These are phyloP conservation scores for Fratercula arctica DNA, from an alignment of 2,797 vertebrate species.

Conservation along the genomic window DNA sequence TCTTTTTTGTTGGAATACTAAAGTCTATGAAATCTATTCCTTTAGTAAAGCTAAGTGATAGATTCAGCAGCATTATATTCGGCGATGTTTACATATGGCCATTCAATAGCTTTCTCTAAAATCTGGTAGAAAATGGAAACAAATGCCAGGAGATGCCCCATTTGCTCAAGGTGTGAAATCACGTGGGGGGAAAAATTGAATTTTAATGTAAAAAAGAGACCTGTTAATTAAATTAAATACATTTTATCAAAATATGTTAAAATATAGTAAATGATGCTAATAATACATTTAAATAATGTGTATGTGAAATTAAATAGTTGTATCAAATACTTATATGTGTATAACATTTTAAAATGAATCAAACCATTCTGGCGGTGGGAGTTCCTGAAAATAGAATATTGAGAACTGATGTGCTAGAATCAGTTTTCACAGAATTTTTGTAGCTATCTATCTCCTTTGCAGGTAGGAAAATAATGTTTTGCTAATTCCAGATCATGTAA, in stretches of 20 bases:
- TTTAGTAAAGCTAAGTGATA: background rate
- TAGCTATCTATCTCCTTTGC: background rate
- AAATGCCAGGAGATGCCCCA: background rate
- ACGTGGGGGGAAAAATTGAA: rapidly evolving
- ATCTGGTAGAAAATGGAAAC: background rate
- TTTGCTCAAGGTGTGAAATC: background rate
- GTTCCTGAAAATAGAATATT: background rate
- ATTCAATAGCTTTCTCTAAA: background rate
- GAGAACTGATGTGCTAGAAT: background rate
- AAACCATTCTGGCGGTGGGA: background rate
- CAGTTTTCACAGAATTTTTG: background rate
- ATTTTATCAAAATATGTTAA: background rate
- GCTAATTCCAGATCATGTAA: background rate
- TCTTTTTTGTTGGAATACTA: background rate
- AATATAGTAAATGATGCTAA: background rate
- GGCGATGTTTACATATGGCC: background rate
- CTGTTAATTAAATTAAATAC: background rate
- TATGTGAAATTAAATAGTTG: background rate
- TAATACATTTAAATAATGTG: background rate
- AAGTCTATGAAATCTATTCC: background rate
- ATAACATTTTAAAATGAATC: background rate
- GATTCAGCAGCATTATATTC: background rate
- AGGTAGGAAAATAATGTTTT: background rate
- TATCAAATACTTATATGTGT: background rate
- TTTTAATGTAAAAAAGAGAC: background rate